phyloP scores from a whole-genome alignment of 1,140 invertebrate genomes.

The Tribolium madens region DNA sequence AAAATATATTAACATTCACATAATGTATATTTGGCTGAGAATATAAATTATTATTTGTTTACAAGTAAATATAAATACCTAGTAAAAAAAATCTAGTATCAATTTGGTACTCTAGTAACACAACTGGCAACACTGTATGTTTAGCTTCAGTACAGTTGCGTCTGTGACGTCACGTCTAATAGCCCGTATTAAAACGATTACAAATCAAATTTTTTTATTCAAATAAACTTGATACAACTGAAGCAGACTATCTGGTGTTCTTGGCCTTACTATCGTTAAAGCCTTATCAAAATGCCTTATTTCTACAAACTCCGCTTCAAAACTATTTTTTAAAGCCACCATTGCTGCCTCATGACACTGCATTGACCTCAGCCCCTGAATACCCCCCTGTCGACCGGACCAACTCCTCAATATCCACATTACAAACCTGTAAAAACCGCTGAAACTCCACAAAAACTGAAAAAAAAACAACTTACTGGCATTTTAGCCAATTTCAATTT shows the following conservation, averaged over 20 bases:
- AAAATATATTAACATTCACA: no score
- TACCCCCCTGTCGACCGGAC: constrained; percentile 79
- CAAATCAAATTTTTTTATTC: constrained; percentile 2
- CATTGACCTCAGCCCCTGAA: constrained; percentile 90
- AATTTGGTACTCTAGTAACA: no score
- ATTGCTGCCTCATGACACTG: constrained; percentile 89
- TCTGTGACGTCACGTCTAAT: no score
- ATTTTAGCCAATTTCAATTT: constrained; percentile 75
- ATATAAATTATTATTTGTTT: no score
- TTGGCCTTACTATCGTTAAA: constrained; percentile 76
- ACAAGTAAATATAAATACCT: no score
- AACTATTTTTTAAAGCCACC: constrained; percentile 79
- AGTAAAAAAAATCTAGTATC: no score
- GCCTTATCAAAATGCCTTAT: constrained; percentile 78
- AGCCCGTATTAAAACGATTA: neutral
- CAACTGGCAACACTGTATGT: no score
- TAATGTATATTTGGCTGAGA: no score
- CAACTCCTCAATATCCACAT: constrained; percentile 75
- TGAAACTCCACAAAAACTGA: neutral
- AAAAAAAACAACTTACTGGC: constrained; percentile 65
- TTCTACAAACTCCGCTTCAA: constrained; percentile 70
- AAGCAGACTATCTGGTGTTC: constrained; percentile 76
- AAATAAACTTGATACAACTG: constrained; percentile 8
- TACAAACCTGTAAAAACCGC: constrained; percentile 61
- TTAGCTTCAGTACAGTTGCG: no score